These are phyloP conservation scores for Ornithorhynchus anatinus DNA, from an alignment of 2,113 vertebrate genomes.

Conservation along the genomic window DNA sequence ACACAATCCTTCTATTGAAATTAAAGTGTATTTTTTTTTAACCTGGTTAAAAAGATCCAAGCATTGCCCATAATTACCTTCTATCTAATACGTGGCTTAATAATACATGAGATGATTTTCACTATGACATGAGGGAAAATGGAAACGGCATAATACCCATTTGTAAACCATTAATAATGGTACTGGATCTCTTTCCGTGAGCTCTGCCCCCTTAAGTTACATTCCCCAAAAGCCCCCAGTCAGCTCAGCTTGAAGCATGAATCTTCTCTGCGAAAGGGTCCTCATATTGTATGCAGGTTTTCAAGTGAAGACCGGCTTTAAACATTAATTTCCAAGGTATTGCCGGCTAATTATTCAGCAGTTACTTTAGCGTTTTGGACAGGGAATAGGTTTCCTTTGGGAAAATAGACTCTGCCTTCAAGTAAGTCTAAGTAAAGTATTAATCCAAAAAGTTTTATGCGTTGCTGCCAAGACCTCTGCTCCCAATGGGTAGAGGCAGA, in stretches of 20 bases:
- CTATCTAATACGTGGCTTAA: conserved; percentile 52
- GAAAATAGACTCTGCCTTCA: conserved; percentile 63
- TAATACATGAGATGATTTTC: conserved; percentile 58
- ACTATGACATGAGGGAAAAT: conserved; percentile 38
- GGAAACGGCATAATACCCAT: conserved; percentile 30
- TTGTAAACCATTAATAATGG: conserved; percentile 46
- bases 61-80: conserved; percentile 21
- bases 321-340: conserved; percentile 71
- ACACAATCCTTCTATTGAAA: not conserved
- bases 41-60: conserved; percentile 35
- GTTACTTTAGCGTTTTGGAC: conserved; percentile 66
- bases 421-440: conserved; percentile 48
- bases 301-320: conserved; percentile 48
- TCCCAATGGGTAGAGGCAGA: conserved; percentile 15
- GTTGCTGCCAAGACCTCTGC: conserved; percentile 36
- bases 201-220: not conserved
- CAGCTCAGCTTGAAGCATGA: conserved; percentile 46
- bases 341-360: conserved; percentile 70
- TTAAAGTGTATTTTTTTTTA: conserved; percentile 17
- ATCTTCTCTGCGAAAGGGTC: conserved; percentile 49
- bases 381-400: conserved; percentile 66
- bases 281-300: conserved; percentile 36
- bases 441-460: conserved; percentile 52
- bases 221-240: conserved; percentile 22
- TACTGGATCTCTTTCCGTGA: conserved; percentile 24